These are phyloP conservation scores for Conger conger DNA, from an alignment of 2,113 vertebrate species.

Conservation along the genomic window DNA sequence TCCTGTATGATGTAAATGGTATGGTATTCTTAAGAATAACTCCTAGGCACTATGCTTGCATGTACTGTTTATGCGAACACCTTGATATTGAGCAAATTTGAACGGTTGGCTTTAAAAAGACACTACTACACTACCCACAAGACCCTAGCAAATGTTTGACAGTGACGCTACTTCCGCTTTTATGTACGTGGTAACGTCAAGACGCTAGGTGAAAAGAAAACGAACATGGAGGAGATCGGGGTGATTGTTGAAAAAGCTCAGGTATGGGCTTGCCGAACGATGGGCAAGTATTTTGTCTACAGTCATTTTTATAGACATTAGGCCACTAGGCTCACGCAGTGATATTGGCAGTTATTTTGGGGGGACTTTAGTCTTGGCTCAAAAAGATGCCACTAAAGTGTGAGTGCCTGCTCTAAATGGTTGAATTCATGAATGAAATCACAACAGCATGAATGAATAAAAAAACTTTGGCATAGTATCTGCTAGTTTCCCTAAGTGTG, in stretches of 20 bases:
- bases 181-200: slow-evolving; percentile 10
- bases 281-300: background rate
- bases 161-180: slow-evolving; percentile 35
- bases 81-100: too few relatives aligned
- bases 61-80: too few relatives aligned
- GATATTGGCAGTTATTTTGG: background rate
- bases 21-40: too few relatives aligned
- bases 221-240: slow-evolving; percentile 71
- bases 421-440: too few relatives aligned
- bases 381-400: slow-evolving; percentile 58
- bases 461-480: too few relatives aligned
- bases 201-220: slow-evolving; percentile 24
- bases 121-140: slow-evolving; percentile 58
- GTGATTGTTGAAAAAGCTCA: slow-evolving; percentile 68
- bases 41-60: too few relatives aligned
- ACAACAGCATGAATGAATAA: too few relatives aligned
- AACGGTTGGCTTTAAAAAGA: background rate
- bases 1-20: too few relatives aligned
- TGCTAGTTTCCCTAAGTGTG: too few relatives aligned
- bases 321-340: too few relatives aligned
- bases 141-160: background rate
- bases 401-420: too few relatives aligned
- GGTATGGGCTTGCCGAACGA: slow-evolving; percentile 44
- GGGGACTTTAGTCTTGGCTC: background rate
- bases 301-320: too few relatives aligned